Evolutionary conservation across 2,113 vertebrate species (phyloP).

Genomic region (Taxidea taxus): DNA sequence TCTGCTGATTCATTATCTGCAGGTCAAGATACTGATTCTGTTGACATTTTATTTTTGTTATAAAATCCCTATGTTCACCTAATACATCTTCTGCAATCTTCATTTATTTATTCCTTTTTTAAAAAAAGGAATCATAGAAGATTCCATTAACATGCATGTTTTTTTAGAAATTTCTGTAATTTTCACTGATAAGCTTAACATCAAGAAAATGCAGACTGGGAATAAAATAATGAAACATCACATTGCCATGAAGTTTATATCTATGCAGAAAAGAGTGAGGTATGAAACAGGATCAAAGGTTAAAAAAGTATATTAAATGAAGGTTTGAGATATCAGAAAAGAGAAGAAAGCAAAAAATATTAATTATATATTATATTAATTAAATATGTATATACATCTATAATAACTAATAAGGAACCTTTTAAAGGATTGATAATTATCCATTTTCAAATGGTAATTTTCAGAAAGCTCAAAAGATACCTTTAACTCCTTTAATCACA

Average conservation of each 20-base stretch:
- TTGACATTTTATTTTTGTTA: background rate
- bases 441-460: constrained; percentile 10
- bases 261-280: background rate
- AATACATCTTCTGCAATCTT: background rate
- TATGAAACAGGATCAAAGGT: background rate
- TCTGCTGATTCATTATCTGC: background rate
- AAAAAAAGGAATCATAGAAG: background rate
- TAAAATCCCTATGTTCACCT: background rate
- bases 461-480: background rate
- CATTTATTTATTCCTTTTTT: background rate
- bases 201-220: background rate
- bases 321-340: background rate
- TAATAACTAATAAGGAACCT: background rate
- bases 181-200: background rate
- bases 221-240: background rate
- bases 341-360: constrained; percentile 57
- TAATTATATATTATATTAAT: background rate
- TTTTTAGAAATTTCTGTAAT: background rate
- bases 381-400: background rate
- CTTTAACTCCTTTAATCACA: background rate
- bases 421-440: background rate
- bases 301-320: background rate
- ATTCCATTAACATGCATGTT: background rate
- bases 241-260: background rate
- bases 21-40: background rate